Base-by-base conservation (phyloP, 2,888 invertebrate genomes). In the Napeogenes inachia region DNA sequence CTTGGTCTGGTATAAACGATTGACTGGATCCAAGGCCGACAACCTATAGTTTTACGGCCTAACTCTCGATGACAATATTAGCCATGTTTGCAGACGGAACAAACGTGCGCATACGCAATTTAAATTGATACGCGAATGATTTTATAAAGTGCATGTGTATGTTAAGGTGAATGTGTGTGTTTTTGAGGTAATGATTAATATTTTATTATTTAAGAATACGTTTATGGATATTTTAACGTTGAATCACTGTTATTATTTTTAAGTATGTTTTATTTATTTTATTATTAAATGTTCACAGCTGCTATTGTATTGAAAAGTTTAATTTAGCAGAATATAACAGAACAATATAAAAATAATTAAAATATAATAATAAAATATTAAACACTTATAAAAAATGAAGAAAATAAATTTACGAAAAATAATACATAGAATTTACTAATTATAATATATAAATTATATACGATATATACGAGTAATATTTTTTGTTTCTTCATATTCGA, bases 51-150 rank as follows among this genome's bases (percentile, higher is more conserved):
- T 75, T 73, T 70, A 63, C 69, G 69, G 63, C 68, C 70, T 71
- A 66, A 69, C 30, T 50, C 50, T 63, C 66, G 66, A 74, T 81
- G 82, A 82, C 86, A 86, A 85, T 85, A 85, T 86, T 86, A 81
- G 86, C 87, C 78, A 85, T 81, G 82, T 80, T 67, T 58, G 61
- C 66, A 62, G 59, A 59, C 64, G 61, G 66, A 55, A 56, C 71
- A 66, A 68, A 67, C 73, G 73, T 64, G 63, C 69, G 66, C 65
- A 69, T 60, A 63, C 56, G 64, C 62, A 57, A 63, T 65, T 64
- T 62, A 57, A 62, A 61, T 65, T 64, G 62, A 69, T 65, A 69
- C 30, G 50, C 30, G 21, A 50, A 30, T 21, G 21, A 1, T 21
- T 21, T 21, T 21, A 21, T 21, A 21, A 21, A 21, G 21, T 21